Evolutionary conservation across 2,113 vertebrate genomes (phyloP).

Genomic region (Crotalus tigris): DNA sequence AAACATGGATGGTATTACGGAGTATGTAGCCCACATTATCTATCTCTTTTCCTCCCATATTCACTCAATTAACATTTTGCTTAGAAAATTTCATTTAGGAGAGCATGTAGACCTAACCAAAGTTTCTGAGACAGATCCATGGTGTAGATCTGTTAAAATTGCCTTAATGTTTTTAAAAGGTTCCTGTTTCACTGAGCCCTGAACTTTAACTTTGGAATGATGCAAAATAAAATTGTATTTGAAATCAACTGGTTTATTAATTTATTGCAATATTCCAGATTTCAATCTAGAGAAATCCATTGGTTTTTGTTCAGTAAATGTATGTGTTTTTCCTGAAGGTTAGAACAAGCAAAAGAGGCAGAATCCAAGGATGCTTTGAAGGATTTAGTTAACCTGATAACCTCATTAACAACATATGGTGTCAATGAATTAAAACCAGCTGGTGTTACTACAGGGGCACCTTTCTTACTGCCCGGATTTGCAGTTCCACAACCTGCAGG

Average conservation of each 20-base stretch:
- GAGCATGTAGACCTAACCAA: not conserved
- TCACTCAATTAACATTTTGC: not conserved
- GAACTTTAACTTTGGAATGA: not conserved
- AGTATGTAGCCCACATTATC: not conserved
- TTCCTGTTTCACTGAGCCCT: not conserved
- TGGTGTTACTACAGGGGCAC: slow-evolving; percentile 90
- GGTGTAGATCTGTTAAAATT: not conserved
- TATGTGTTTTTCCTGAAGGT: slow-evolving; percentile 67
- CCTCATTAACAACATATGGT: slow-evolving; percentile 90
- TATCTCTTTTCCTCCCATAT: not conserved
- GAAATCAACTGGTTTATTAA: not conserved
- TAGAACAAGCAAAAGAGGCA: slow-evolving; percentile 95
- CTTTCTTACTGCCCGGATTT: slow-evolving; percentile 93
- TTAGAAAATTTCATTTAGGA: not conserved
- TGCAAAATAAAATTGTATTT: not conserved
- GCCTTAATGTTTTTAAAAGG: not conserved
- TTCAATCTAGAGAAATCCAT: not conserved
- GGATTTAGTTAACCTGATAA: slow-evolving; percentile 95
- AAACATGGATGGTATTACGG: not conserved
- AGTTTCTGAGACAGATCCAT: not conserved
- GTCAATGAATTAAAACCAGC: slow-evolving; percentile 92
- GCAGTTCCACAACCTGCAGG: slow-evolving; percentile 91
- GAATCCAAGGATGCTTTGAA: slow-evolving; percentile 95
- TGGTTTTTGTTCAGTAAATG: not conserved
- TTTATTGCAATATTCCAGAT: not conserved